Base-by-base conservation (phyloP, 1,140 invertebrate species). In the Diplogasteroides magnus region DNA sequence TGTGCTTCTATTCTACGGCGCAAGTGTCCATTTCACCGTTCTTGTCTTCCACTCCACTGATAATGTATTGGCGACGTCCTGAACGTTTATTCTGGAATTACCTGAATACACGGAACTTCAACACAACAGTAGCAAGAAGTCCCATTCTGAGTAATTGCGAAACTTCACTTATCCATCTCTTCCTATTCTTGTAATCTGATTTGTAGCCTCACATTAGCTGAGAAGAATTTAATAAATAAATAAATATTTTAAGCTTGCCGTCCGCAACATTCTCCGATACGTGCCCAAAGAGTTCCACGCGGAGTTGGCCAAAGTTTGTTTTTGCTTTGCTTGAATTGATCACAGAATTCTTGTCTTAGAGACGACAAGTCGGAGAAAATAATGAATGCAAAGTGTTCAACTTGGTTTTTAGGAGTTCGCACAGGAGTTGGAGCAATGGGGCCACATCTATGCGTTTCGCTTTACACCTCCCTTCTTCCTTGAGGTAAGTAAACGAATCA, bases 391-490 rank as follows among this genome's bases (percentile, higher is more conserved):
- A n/a, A n/a, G n/a, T n/a, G n/a, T n/a, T n/a, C n/a, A n/a, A n/a
- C n/a, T n/a, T n/a, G n/a, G n/a, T n/a, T 48, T 48, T 6, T 19
- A 48, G 37, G 89, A 89, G 77, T 89, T 89, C 81, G 84, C 84
- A 2, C 73, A 84, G 19, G 89, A 89, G 79, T 81, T 89, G 25
- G 72, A 83, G 15, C 74, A 79, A 0, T 89, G 86, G 82, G 89
- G 89, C 1, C 89, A 89, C 74, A 89, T 90, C 73, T 90, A 89
- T 80, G 89, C 89, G 87, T 90, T 88, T 79, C 80, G 89, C 60
- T 89, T 89, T 69, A 76, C 86, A 31, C 88, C 88, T 25, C 67
- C 78, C 56, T 77, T 86, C 75, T 67, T 81, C 31, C 83, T 89
- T 77, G 87, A 84, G 86, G 88, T 80, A 78, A 78, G n/a, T n/a